Conservation (phyloP, 2,797 vertebrate genomes). For the Lacerta viridis region DNA sequence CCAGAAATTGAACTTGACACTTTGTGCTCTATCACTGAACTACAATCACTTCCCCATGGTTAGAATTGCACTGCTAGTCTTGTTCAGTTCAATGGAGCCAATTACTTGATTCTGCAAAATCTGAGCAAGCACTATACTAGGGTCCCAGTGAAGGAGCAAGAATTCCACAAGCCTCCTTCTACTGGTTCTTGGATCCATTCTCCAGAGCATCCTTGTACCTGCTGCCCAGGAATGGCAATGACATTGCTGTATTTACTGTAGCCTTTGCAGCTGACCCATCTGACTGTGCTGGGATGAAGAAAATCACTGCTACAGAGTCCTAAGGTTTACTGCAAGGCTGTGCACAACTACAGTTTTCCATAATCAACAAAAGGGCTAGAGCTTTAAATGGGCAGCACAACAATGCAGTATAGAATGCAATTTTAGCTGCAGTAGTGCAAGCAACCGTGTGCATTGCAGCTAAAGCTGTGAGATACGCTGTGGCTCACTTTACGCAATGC, state of each 20-base stretch:
- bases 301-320: not conserved
- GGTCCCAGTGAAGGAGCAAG: not conserved
- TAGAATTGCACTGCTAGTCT: not conserved
- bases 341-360: not conserved
- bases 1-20: not conserved
- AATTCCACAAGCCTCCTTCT: not conserved
- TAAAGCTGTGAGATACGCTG: constrained; percentile 7
- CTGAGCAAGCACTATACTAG: not conserved
- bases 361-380: not conserved
- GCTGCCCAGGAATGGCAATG: not conserved
- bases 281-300: not conserved
- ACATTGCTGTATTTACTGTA: not conserved
- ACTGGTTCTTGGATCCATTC: not conserved
- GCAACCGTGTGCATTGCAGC: constrained; percentile 5
- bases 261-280: not conserved
- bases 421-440: constrained; percentile 5
- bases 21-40: not conserved
- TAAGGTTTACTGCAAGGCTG: not conserved
- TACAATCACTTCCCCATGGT: not conserved
- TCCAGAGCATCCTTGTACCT: not conserved
- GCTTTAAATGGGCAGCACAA: constrained; percentile 18
- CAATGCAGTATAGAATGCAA: not conserved
- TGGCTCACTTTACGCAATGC: not conserved
- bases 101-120: not conserved
- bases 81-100: not conserved